phyloP scores from a whole-genome alignment of 2,797 vertebrate genomes.

The Phrynocephalus guinanensis region DNA sequence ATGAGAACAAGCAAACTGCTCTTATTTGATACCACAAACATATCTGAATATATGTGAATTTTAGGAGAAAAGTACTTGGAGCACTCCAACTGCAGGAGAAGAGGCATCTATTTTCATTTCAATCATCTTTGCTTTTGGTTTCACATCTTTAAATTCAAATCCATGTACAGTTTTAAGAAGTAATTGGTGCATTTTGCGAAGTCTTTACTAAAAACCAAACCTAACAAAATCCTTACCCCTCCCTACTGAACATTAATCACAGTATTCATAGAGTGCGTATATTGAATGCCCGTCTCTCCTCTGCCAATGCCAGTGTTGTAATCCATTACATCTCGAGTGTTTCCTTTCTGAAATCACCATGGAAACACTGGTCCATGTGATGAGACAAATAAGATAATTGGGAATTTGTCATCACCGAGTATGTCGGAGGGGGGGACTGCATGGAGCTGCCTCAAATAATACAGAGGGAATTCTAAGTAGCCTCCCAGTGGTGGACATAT shows the following conservation, averaged over 20 bases:
- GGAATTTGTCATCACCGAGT: constrained; percentile 23
- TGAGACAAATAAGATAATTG: constrained; percentile 45
- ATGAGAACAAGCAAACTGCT: not conserved
- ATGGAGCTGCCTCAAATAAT: not conserved
- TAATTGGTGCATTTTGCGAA: not conserved
- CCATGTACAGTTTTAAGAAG: not conserved
- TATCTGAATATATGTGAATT: not conserved
- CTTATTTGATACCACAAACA: not conserved
- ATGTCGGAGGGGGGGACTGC: not conserved
- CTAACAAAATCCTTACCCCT: not conserved
- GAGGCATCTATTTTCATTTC: not conserved
- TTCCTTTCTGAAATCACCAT: constrained; percentile 37
- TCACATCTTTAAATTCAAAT: not conserved
- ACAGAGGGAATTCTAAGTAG: not conserved
- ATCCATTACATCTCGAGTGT: constrained; percentile 27
- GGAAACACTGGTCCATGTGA: constrained; percentile 26
- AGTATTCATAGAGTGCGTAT: not conserved
- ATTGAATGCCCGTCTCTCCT: not conserved
- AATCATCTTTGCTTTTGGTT: not conserved
- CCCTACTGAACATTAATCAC: constrained; percentile 8
- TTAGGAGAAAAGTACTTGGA: not conserved
- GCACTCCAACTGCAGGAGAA: not conserved
- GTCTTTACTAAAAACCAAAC: not conserved
- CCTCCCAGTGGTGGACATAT: not conserved
- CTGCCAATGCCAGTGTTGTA: not conserved